Evolutionary conservation across 2,888 invertebrate genomes (phyloP), one percentile per base, ranked within the genome.

Genomic region (Helleia helle): DNA sequence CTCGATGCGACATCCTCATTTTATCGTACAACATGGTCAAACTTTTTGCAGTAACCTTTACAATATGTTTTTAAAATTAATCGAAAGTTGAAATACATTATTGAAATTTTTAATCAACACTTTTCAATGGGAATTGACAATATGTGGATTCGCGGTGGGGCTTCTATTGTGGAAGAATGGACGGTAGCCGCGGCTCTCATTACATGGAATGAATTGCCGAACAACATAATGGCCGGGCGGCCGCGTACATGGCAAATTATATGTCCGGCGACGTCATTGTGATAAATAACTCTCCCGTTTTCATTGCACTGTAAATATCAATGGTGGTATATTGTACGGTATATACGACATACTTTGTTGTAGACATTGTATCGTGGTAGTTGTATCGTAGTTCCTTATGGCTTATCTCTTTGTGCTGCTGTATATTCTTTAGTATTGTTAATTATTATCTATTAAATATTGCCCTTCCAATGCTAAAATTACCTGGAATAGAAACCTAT

Each of bases 131-230:
- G 40, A 40, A 44, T 45, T 44, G 34, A 27, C 38, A 25, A 29
- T 27, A 36, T 42, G 34, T 48, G 38, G 41, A 44, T 44, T 44
- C 42, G 42, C 45, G 42, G 49, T 46, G 36, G 36, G 44, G 44
- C 43, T 43, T 41, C 41, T 48, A 44, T 41, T 48, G 46, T 49
- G 44, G 46, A 50, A 56, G 59, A 61, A 58, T 62, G 58, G 70
- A 54, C 67, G 67, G 75, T 73, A 71, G 73, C 66, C 51, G 51
- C n/a, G n/a, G n/a, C 51, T 24, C 74, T 81, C 77, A 77, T 81
- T 81, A 80, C 70, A 67, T 69, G 47, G 71, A 71, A 75, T 81
- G 80, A 81, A 74, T 80, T 65, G 80, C 58, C 70, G 61, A 65
- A 73, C 70, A 70, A 46, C 62, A 68, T 74, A 74, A 77, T 77